phyloP scores from a whole-genome alignment of 2,113 vertebrate species.

The Pelecanoides urinatrix region DNA sequence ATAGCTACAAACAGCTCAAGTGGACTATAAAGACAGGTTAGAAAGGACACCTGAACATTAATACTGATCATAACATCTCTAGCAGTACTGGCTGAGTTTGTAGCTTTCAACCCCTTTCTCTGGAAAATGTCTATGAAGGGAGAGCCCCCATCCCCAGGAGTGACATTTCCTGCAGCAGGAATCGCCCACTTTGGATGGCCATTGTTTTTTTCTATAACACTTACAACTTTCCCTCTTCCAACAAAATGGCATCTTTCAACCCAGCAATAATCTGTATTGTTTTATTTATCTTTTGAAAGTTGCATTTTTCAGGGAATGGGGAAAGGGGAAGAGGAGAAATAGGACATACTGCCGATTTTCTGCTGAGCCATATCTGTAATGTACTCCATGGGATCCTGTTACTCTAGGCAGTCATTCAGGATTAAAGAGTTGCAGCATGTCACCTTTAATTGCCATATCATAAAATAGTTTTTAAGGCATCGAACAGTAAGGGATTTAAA shows the following conservation, averaged over 20 bases:
- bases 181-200: neutral
- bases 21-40: neutral
- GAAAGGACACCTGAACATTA: neutral
- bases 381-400: neutral
- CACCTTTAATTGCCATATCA: conserved; percentile 44
- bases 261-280: neutral
- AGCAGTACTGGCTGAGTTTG: neutral
- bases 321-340: neutral
- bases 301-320: neutral
- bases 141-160: neutral
- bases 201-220: neutral
- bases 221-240: neutral
- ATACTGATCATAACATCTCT: neutral
- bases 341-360: neutral
- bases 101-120: neutral
- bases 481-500: conserved; percentile 56
- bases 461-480: conserved; percentile 53
- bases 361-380: neutral
- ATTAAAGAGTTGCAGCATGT: conserved; percentile 20
- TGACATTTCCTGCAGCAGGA: neutral
- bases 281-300: neutral
- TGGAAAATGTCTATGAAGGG: neutral
- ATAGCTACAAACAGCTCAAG: neutral
- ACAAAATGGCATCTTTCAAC: neutral
- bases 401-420: neutral